phyloP scores from a whole-genome alignment of 2,797 vertebrate species.

The Lutjanus argentimaculatus region DNA sequence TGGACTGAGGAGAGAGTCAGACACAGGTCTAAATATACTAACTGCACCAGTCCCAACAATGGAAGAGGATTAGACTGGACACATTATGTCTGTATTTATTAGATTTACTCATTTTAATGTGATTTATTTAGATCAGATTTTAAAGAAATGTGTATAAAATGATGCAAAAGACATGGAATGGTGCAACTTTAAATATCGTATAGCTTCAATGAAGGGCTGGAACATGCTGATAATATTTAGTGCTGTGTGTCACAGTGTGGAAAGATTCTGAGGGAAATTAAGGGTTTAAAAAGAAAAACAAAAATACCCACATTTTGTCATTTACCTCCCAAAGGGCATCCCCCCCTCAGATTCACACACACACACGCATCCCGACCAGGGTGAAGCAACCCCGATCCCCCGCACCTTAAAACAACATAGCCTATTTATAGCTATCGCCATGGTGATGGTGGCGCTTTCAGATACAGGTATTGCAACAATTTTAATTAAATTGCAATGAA shows the following conservation, averaged over 20 bases:
- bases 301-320: too few relatives aligned
- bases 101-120: background rate
- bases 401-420: too few relatives aligned
- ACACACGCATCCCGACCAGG: too few relatives aligned
- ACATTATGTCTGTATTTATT: background rate
- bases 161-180: background rate
- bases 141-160: background rate
- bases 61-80: background rate
- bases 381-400: too few relatives aligned
- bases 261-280: background rate
- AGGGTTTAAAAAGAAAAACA: background rate
- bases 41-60: background rate
- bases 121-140: background rate
- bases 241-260: background rate
- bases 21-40: constrained; percentile 37
- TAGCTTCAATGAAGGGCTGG: background rate
- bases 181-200: background rate
- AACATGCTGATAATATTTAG: background rate
- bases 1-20: constrained; percentile 14
- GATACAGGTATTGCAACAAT: too few relatives aligned
- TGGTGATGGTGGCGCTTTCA: too few relatives aligned
- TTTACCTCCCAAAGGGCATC: too few relatives aligned
- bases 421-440: too few relatives aligned
- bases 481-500: too few relatives aligned
- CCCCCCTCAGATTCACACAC: too few relatives aligned